Base-by-base conservation (phyloP, 2,797 vertebrate genomes). In the Sebastes wilsoni region DNA sequence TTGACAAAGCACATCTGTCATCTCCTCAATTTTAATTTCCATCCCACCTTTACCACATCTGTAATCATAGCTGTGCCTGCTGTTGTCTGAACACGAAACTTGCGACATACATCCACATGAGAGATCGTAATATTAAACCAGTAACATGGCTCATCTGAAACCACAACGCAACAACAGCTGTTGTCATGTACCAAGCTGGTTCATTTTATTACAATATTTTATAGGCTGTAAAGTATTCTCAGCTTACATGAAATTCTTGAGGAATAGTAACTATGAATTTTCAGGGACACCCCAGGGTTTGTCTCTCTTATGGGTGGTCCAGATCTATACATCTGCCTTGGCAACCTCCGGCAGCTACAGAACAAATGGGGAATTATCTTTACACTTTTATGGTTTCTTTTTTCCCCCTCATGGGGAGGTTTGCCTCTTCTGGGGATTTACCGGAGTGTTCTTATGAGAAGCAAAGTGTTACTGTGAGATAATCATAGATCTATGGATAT, bases 11-110 rank as follows among this genome's bases (percentile, higher is more conserved):
- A 49, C 72, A 70, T 81, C 87, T 87, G 83, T 91, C 80, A 78
- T 83, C 61, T 23, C 20, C 36, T 25, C 12, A 14, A n/a, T 86
- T 85, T 90, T 79, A 58, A 91, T 93, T 90, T 89, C 82, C 86
- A 65, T 42, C 77, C 72, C 76, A 77, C 52, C 75, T 16, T 79
- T 55, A 77, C 42, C 81, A 80, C 84, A 88, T 88, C 85, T 94
- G 85, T 91, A 91, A 89, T 93, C 89, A 90, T 20, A 77, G 69
- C 69, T 80, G 78, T 8, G 34, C 23, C 75, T 81, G 83, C 66
- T 72, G 88, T 56, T 89, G 92, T 81, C 89, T 90, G 79, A 89
- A 91, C 92, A 92, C 0, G 92, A 88, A 91, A 54, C 60, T 30
- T 46, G 27, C 38, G 42, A 13, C 34, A 56, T 14, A 22, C 30